phyloP scores from a whole-genome alignment of 2,113 vertebrate genomes.

The Indicator indicator region DNA sequence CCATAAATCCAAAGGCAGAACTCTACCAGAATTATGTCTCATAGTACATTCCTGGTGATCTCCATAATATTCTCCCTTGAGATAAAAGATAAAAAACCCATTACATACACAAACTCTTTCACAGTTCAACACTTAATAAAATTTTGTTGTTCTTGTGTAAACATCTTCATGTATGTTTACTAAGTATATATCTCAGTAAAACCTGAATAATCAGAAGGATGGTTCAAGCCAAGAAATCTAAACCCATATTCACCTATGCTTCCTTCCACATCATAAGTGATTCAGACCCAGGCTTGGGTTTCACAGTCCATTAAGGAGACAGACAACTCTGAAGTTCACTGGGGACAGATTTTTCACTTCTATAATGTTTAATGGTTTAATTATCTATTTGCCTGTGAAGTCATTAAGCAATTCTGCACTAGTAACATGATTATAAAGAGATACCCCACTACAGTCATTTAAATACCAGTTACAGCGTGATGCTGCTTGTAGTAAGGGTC shows the following conservation, averaged over 20 bases:
- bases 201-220: neutral
- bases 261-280: neutral
- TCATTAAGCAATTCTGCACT: conserved; percentile 35
- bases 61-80: neutral
- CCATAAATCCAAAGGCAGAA: neutral
- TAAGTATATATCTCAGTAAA: neutral
- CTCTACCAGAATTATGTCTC: neutral
- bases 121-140: neutral
- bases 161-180: neutral
- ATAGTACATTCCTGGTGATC: neutral
- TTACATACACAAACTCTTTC: neutral
- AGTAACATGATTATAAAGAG: conserved; percentile 7
- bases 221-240: neutral
- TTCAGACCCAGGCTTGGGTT: neutral
- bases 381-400: conserved; percentile 40
- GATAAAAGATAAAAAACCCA: neutral
- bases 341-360: conserved; percentile 25
- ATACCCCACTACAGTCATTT: neutral
- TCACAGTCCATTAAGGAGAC: conserved; percentile 29
- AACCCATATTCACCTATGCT: neutral
- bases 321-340: neutral
- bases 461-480: neutral
- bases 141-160: neutral
- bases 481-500: conserved; percentile 6
- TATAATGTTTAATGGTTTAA: conserved; percentile 23